Base-by-base conservation (phyloP, 2,888 invertebrate genomes). In the Germaria angustata region DNA sequence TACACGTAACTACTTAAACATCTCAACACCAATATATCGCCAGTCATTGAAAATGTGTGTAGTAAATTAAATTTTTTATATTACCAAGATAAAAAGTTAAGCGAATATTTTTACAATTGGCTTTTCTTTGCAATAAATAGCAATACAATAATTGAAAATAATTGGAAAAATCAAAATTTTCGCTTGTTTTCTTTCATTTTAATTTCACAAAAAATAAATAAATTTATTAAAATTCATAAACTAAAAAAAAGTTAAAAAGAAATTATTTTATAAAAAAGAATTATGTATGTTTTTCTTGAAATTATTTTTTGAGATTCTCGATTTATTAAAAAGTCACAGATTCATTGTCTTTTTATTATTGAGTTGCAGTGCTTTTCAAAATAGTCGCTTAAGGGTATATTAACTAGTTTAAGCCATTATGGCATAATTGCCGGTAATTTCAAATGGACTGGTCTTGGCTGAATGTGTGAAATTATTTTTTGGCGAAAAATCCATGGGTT, bases 401-500 rank as follows among this genome's bases (percentile, higher is more conserved):
- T 28, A n/a, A 1, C 9, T 0, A n/a, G 1, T 0, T 85, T 87
- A 90, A 77, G 89, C 91, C 57, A 91, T 88, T 75, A 91, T 90
- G 17, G 90, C 90, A 85, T 90, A 91, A 79, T 88, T 91, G 73
- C 89, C 88, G 6, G 91, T 90, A 79, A 91, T 85, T 84, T 91
- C 90, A 65, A 91, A 91, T 24, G 91, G 91, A 87, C 90, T 90
- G 66, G 90, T 91, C 81, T 90, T 91, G 46, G 88, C 87, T 80
- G 90, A 90, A 87, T 91, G 91, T 78, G 90, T 88, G 20, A 91
- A 91, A 85, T 89, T 90, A 78, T 91, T 91, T 72, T 91, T 91
- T 15, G 91, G 91, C 63, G 91, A 91, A 78, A 91, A 91, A 81
- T 91, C 91, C 2, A 91, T 89, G 2, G 91, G 91, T 78, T 90